Conservation (phyloP, 2,113 vertebrate species). For the Lophura nycthemera region DNA sequence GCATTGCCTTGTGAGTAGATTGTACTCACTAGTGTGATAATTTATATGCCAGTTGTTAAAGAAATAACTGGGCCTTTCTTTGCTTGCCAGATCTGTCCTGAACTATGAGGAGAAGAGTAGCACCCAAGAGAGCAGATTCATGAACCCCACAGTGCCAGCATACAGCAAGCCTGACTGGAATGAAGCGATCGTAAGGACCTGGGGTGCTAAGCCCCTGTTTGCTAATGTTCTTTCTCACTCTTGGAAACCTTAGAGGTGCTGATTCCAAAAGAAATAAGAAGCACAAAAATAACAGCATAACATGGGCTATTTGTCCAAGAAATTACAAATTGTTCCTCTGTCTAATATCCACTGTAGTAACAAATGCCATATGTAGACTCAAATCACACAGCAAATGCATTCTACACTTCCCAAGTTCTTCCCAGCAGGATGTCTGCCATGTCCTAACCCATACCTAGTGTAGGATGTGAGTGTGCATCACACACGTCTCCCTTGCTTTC, state of each 20-base stretch:
- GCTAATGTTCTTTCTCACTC: neutral
- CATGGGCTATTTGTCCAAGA: neutral
- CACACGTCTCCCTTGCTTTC: neutral
- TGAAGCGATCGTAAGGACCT: neutral
- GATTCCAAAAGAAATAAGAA: neutral
- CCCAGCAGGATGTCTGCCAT: neutral
- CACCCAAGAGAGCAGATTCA: neutral
- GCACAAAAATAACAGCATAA: neutral
- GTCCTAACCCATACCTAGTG: neutral
- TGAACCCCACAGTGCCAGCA: rapidly evolving
- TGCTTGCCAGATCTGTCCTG: neutral
- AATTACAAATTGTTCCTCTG: neutral
- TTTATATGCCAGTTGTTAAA: neutral
- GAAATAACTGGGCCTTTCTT: neutral
- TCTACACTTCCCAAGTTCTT: neutral
- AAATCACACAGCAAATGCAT: neutral
- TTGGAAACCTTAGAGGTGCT: neutral
- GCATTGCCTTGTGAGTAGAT: neutral
- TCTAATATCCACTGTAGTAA: neutral
- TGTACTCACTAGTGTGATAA: neutral
- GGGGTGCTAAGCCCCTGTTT: neutral
- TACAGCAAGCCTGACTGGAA: neutral
- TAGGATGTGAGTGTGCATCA: neutral
- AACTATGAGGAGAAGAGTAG: neutral
- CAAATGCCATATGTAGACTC: neutral